A percentile compares a stretch with the other conserved stretches of the same genome.
Conservation (phyloP, 2,113 vertebrate genomes). For the Tursiops truncatus region DNA sequence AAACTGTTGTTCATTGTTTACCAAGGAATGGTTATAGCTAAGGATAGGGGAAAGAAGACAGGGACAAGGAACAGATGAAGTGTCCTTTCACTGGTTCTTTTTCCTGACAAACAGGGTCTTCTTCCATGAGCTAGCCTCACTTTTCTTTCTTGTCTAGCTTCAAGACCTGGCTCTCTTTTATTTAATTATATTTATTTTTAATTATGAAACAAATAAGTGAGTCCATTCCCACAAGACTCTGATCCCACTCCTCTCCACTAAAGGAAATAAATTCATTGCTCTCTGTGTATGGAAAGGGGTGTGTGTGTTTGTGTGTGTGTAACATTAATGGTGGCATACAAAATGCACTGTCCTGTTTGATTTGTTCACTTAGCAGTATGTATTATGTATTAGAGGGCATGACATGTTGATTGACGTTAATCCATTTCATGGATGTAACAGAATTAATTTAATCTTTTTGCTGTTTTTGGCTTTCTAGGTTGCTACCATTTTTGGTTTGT, state of each 20-base stretch:
- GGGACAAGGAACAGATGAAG: background rate
- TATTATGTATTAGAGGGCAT: background rate
- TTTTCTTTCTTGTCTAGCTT: background rate
- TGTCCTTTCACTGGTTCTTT: background rate
- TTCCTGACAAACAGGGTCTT: background rate
- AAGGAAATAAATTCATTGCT: background rate
- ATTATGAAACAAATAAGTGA: conserved; percentile 4
- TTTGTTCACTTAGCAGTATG: background rate
- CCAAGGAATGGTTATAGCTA: background rate
- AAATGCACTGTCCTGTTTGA: background rate
- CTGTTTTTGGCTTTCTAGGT: background rate
- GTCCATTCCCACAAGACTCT: background rate
- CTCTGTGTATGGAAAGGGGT: background rate
- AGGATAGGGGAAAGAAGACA: background rate
- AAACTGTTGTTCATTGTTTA: background rate
- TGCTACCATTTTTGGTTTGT: background rate
- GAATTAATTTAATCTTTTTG: background rate
- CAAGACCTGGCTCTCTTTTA: background rate
- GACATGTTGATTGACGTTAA: background rate
- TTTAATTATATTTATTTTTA: conserved; percentile 34
- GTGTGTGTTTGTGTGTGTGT: background rate
- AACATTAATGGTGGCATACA: background rate
- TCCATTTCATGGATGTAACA: background rate
- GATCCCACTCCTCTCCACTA: background rate
- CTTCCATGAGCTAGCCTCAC: background rate